A percentile compares a stretch with the other conserved stretches of the same genome.
Conservation (phyloP, 1,140 invertebrate species). For the Berghia stephanieae region DNA sequence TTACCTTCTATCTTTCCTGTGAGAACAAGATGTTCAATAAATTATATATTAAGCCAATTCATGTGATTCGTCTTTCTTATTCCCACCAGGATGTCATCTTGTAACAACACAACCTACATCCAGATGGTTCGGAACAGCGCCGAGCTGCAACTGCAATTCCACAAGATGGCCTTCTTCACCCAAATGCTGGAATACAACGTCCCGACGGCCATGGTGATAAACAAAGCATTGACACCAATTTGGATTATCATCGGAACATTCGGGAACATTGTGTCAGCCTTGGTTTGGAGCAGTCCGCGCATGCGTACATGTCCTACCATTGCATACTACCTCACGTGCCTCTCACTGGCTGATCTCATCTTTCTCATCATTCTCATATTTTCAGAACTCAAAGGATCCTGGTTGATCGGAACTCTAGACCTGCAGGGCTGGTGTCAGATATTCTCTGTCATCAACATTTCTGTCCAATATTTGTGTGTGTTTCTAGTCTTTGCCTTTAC, state of each 20-base stretch:
- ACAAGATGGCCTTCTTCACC: conserved; percentile 6
- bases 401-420: conserved; percentile 49
- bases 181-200: conserved; percentile 31
- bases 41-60: too few relatives aligned
- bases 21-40: too few relatives aligned
- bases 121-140: neutral
- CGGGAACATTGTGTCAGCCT: conserved; percentile 54
- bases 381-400: conserved; percentile 57
- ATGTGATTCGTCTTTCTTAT: neutral
- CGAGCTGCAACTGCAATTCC: neutral
- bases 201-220: conserved; percentile 35
- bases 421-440: conserved; percentile 45
- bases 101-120: conserved; percentile 26
- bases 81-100: neutral
- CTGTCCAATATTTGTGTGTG: conserved; percentile 51
- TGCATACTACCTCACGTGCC: conserved; percentile 57
- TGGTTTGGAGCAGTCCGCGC: conserved; percentile 53
- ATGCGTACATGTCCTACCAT: conserved; percentile 55
- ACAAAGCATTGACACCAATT: conserved; percentile 50
- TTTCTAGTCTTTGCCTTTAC: conserved; percentile 77
- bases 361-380: conserved; percentile 56
- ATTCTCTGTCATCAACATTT: conserved; percentile 50
- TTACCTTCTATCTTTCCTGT: too few relatives aligned
- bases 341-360: conserved; percentile 55
- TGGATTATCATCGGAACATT: conserved; percentile 55